phyloP scores from a whole-genome alignment of 2,113 vertebrate genomes.

The Varanus salvator region DNA sequence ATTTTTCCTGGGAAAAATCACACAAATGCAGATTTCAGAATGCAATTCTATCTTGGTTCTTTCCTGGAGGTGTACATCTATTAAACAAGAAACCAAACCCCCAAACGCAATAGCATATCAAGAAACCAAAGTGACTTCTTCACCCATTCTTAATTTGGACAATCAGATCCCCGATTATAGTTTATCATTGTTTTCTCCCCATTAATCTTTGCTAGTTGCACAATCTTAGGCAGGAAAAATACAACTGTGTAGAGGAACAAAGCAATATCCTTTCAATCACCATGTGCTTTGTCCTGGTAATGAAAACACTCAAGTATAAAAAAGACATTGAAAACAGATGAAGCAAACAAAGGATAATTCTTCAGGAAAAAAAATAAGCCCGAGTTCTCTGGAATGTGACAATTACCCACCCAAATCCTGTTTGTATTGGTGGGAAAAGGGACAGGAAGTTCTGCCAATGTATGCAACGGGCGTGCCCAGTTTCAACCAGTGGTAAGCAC shows the following conservation, averaged over 20 bases:
- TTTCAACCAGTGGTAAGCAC: not conserved
- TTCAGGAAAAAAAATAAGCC: too few relatives aligned
- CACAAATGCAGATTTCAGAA: too few relatives aligned
- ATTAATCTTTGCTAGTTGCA: not conserved
- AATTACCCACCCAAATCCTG: not conserved
- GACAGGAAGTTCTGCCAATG: not conserved
- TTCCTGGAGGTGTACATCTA: too few relatives aligned
- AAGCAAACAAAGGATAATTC: not conserved
- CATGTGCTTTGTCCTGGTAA: not conserved
- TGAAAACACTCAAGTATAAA: not conserved
- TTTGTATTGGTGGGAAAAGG: not conserved
- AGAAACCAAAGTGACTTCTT: too few relatives aligned
- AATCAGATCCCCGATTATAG: not conserved
- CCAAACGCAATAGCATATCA: too few relatives aligned
- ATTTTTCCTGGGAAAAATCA: too few relatives aligned
- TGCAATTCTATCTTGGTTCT: too few relatives aligned
- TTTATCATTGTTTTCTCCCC: not conserved
- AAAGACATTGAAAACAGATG: constrained; percentile 6
- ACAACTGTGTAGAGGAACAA: constrained; percentile 4
- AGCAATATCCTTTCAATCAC: not conserved
- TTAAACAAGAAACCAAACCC: too few relatives aligned
- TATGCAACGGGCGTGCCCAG: not conserved
- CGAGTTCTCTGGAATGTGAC: not conserved
- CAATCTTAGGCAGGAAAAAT: not conserved
- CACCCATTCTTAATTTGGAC: not conserved